These are phyloP conservation scores for Pseudocheirus occidentalis DNA, from an alignment of 2,797 vertebrate species.

Conservation along the genomic window DNA sequence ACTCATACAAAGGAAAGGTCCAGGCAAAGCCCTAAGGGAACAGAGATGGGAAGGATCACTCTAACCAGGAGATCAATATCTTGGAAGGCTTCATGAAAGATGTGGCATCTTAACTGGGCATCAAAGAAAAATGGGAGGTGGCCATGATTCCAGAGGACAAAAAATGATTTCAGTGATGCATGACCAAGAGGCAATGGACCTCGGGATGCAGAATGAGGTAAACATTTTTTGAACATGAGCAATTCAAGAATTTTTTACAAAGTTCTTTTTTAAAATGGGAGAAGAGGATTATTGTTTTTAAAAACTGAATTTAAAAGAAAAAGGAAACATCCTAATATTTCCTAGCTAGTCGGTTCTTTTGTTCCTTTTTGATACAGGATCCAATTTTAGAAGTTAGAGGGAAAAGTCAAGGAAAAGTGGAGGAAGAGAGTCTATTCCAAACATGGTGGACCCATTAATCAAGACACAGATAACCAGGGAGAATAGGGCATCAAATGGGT, in stretches of 20 bases:
- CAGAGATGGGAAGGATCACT: not conserved
- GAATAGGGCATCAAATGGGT: no score
- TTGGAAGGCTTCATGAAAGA: not conserved
- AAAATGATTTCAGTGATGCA: not conserved
- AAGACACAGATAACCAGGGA: no score
- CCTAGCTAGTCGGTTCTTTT: not conserved
- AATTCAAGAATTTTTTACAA: not conserved
- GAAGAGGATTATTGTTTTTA: not conserved
- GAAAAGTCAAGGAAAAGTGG: not conserved
- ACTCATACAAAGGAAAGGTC: not conserved
- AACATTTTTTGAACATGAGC: not conserved
- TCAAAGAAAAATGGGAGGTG: not conserved
- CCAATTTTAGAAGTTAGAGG: not conserved
- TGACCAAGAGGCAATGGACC: not conserved
- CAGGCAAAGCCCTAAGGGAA: not conserved
- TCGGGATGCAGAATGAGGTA: not conserved
- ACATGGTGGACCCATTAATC: not conserved
- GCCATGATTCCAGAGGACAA: not conserved
- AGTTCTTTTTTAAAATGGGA: not conserved
- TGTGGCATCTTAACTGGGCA: not conserved
- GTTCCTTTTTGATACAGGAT: not conserved
- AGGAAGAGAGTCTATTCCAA: not conserved
- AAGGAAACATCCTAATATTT: not conserved
- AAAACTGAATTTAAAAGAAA: not conserved
- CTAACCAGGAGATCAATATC: not conserved